Percentiles rank a stretch among this genome's conserved stretches.
phyloP scores from a whole-genome alignment of 2,113 vertebrate species.

The Neoarius graeffei region DNA sequence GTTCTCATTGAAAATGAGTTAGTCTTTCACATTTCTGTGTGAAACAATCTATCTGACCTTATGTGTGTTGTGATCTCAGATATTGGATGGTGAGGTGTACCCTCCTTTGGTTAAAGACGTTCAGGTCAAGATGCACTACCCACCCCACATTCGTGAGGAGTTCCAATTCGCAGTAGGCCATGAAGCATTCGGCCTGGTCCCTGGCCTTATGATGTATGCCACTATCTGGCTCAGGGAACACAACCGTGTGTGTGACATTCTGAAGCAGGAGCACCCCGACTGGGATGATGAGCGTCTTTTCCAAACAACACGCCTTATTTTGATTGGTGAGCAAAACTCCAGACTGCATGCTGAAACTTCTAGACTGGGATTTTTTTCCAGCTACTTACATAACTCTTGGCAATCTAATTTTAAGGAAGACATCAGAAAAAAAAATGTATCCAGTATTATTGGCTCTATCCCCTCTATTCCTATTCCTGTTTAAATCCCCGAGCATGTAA shows the following conservation, averaged over 20 bases:
- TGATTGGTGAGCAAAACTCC: slow-evolving; percentile 81
- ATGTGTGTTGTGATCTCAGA: slow-evolving; percentile 62
- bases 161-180: slow-evolving; percentile 90
- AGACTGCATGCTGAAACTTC: neutral
- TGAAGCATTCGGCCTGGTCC: slow-evolving; percentile 92
- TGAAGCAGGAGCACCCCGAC: slow-evolving; percentile 85
- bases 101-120: slow-evolving; percentile 88
- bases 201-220: slow-evolving; percentile 95
- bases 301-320: slow-evolving; percentile 88
- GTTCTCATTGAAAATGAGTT: neutral
- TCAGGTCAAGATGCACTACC: slow-evolving; percentile 89
- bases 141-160: slow-evolving; percentile 83
- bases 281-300: slow-evolving; percentile 94
- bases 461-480: neutral
- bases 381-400: neutral
- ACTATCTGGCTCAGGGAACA: slow-evolving; percentile 95
- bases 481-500: neutral
- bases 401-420: neutral
- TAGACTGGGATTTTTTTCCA: neutral
- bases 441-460: neutral
- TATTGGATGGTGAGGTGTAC: slow-evolving; percentile 87
- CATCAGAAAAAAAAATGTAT: neutral
- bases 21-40: neutral
- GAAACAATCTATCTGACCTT: neutral
- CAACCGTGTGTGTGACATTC: slow-evolving; percentile 89